A percentile compares a stretch with the other conserved stretches of the same genome.
Conservation (phyloP, 2,113 vertebrate species). For the Gymnocephalus cernua region DNA sequence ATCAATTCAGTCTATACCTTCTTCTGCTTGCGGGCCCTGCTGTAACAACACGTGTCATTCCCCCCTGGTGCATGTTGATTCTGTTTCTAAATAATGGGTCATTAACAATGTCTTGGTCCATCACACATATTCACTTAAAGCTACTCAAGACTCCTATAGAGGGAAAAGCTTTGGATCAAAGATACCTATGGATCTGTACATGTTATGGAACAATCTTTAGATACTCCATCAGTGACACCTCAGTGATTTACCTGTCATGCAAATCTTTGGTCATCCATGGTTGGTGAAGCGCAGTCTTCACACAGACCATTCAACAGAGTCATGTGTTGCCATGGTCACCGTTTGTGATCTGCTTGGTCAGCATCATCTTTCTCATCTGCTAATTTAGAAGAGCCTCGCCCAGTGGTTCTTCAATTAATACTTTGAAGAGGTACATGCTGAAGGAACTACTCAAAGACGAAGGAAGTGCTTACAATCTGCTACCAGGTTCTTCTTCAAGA, state of each 20-base stretch:
- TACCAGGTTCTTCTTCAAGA: not conserved
- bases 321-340: constrained; percentile 12
- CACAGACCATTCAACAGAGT: constrained; percentile 3
- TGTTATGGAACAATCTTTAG: not conserved
- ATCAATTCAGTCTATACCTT: not conserved
- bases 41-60: not conserved
- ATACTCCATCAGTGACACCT: not conserved
- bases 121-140: not conserved
- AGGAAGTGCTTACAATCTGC: not conserved
- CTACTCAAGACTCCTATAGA: not conserved
- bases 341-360: not conserved
- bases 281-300: constrained; percentile 2
- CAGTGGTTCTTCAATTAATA: not conserved
- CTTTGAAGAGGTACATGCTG: not conserved
- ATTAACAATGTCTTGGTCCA: not conserved
- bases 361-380: not conserved
- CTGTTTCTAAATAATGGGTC: not conserved
- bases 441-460: not conserved
- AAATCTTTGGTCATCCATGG: constrained; percentile 8
- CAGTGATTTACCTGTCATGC: constrained; percentile 26
- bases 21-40: not conserved
- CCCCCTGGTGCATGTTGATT: not conserved
- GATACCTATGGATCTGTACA: not conserved
- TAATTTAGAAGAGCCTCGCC: not conserved
- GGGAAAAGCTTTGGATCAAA: constrained; percentile 3